phyloP scores from a whole-genome alignment of 2,797 vertebrate genomes.

The Discoglossus pictus region DNA sequence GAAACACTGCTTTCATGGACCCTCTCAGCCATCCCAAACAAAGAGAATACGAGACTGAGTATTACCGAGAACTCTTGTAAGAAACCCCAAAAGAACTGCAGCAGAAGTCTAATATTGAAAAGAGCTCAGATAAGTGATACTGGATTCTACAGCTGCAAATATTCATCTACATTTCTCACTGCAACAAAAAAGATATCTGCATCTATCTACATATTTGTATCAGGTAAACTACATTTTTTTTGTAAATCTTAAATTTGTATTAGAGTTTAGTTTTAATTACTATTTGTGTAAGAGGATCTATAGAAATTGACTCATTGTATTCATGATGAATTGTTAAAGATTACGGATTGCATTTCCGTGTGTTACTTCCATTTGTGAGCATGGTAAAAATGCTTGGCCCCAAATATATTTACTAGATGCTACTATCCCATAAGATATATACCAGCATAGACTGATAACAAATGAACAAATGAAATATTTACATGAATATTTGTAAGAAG shows the following conservation, averaged over 20 bases:
- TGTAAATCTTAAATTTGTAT: neutral
- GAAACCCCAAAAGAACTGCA: constrained; percentile 73
- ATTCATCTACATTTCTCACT: constrained; percentile 61
- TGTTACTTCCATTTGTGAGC: too few species aligned
- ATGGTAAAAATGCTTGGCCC: too few species aligned
- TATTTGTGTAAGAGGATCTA: too few species aligned
- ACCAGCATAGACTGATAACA: too few species aligned
- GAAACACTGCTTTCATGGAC: constrained; percentile 84
- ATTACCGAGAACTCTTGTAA: constrained; percentile 80
- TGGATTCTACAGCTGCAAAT: constrained; percentile 85
- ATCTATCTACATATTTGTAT: constrained; percentile 88
- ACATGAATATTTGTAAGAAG: too few species aligned
- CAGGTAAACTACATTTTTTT: constrained; percentile 73
- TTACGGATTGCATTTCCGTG: too few species aligned
- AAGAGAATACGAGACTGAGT: constrained; percentile 69
- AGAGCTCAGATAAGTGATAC: constrained; percentile 78
- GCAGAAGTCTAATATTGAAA: constrained; percentile 80
- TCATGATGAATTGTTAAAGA: too few species aligned
- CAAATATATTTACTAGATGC: too few species aligned
- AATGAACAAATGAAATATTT: too few species aligned
- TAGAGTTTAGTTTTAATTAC: too few species aligned
- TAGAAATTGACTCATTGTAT: too few species aligned
- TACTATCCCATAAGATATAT: too few species aligned
- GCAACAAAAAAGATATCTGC: constrained; percentile 65
- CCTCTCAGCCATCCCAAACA: constrained; percentile 73